These are phyloP conservation scores for Glaucidium brasilianum DNA, from an alignment of 2,113 vertebrate genomes.

Conservation along the genomic window DNA sequence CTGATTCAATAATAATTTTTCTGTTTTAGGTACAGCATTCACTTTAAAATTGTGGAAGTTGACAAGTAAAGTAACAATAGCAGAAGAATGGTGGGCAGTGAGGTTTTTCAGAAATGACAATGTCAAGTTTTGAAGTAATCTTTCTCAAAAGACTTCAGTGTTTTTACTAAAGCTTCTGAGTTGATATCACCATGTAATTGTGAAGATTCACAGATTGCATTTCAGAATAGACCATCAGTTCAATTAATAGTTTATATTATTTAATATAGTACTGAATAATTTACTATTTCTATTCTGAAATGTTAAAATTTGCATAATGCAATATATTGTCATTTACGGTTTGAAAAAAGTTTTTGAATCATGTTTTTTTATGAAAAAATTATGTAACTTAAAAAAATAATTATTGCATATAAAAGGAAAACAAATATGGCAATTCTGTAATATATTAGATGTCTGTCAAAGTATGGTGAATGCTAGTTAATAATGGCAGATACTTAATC, in stretches of 20 bases:
- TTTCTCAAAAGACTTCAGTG: background rate
- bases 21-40: background rate
- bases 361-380: background rate
- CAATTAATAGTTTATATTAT: background rate
- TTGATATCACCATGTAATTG: background rate
- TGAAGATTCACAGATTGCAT: background rate
- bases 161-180: background rate
- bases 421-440: background rate
- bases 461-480: background rate
- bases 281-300: background rate
- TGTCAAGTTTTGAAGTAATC: background rate
- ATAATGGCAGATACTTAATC: background rate
- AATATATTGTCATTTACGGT: background rate
- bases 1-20: background rate
- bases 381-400: background rate
- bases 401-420: background rate
- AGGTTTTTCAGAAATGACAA: background rate
- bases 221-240: background rate
- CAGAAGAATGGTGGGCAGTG: background rate
- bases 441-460: background rate
- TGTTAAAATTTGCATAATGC: background rate
- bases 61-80: background rate
- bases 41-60: background rate
- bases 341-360: background rate
- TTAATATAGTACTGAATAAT: background rate